These are phyloP conservation scores for Mustela lutreola DNA, from an alignment of 2,113 vertebrate genomes.

Conservation along the genomic window DNA sequence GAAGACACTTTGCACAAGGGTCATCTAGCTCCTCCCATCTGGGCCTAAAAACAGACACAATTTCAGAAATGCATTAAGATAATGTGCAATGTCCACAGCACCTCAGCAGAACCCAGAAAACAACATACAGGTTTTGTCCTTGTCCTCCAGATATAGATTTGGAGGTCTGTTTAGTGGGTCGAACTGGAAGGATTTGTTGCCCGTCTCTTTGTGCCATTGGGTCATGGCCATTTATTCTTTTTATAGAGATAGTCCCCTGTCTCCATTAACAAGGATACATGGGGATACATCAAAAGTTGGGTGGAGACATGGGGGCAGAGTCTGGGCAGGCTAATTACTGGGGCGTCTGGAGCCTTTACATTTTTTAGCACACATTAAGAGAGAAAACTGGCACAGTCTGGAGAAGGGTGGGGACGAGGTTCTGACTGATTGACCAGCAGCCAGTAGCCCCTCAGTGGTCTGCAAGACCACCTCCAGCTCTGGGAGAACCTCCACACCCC, in stretches of 20 bases:
- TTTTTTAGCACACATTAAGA: background rate
- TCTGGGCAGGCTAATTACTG: background rate
- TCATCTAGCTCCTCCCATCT: background rate
- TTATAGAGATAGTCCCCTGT: background rate
- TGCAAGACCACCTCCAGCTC: background rate
- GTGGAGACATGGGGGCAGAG: background rate
- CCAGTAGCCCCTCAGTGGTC: too few relatives aligned
- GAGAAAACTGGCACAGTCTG: background rate
- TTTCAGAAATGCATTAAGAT: background rate
- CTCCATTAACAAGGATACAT: background rate
- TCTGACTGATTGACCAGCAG: background rate
- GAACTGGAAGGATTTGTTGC: background rate
- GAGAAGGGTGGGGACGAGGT: background rate
- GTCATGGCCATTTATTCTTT: background rate
- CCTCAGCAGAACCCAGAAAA: background rate
- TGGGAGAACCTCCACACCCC: background rate
- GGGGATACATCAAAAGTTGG: background rate
- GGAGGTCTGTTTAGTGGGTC: background rate
- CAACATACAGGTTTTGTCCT: background rate
- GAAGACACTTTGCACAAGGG: background rate
- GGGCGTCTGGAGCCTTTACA: background rate
- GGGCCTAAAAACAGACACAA: background rate
- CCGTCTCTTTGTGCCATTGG: background rate
- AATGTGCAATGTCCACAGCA: background rate
- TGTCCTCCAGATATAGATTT: background rate